Conservation (phyloP, 2,113 vertebrate species). For the Plectropomus leopardus region DNA sequence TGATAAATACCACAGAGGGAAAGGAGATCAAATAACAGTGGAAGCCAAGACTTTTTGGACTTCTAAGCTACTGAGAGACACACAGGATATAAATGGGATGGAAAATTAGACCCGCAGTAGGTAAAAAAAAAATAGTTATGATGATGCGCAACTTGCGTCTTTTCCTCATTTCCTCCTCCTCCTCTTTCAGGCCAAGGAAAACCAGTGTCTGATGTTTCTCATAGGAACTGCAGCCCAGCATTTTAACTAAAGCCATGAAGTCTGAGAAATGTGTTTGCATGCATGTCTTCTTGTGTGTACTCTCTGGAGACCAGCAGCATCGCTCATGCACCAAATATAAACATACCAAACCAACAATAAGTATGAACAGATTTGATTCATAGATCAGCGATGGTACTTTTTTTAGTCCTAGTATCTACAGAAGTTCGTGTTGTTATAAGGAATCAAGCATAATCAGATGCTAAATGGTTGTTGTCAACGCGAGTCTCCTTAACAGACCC, state of each 20-base stretch:
- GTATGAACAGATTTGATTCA: constrained; percentile 6
- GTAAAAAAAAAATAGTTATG: constrained; percentile 58
- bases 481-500: too few species aligned
- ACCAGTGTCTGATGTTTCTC: constrained; percentile 77
- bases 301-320: constrained; percentile 30
- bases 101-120: constrained; percentile 78
- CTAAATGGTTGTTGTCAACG: too few species aligned
- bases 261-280: constrained; percentile 34
- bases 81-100: constrained; percentile 83
- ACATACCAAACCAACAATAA: constrained; percentile 14
- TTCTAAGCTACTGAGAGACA: constrained; percentile 46
- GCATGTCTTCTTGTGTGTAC: constrained; percentile 28
- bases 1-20: not conserved
- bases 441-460: too few species aligned
- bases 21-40: constrained; percentile 1
- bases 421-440: not conserved
- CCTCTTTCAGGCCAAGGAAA: constrained; percentile 63
- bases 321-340: constrained; percentile 27
- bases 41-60: constrained; percentile 19
- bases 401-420: not conserved
- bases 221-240: constrained; percentile 76
- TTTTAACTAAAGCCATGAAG: constrained; percentile 48
- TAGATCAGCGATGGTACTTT: not conserved
- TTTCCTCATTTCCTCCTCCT: constrained; percentile 66
- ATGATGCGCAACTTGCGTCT: constrained; percentile 73